Conservation (phyloP, 2,888 invertebrate genomes). For the Temnothorax rugatulus region DNA sequence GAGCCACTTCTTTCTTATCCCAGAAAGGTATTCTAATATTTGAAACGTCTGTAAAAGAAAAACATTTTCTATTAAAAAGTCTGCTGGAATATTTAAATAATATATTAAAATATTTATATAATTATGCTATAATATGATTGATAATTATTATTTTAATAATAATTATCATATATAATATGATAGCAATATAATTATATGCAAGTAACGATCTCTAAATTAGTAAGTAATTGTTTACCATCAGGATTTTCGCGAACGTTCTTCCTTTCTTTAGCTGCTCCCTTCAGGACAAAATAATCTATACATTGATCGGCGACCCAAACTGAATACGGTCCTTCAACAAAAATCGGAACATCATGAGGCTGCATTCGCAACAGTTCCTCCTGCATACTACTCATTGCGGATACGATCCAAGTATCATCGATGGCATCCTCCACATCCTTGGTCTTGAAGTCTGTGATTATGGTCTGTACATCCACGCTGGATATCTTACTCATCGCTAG, state of each 20-base stretch:
- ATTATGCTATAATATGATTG: neutral
- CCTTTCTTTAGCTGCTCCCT: slow-evolving; percentile 87
- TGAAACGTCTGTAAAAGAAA: slow-evolving; percentile 90
- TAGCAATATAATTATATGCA: neutral
- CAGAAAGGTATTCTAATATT: slow-evolving; percentile 89
- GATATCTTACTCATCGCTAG: slow-evolving; percentile 94
- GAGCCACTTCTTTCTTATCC: slow-evolving; percentile 85
- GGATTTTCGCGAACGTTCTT: slow-evolving; percentile 84
- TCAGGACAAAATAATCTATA: slow-evolving; percentile 94
- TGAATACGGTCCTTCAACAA: slow-evolving; percentile 94
- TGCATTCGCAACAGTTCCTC: slow-evolving; percentile 90
- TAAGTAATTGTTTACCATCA: slow-evolving; percentile 88
- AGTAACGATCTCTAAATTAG: neutral
- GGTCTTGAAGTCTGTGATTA: slow-evolving; percentile 90
- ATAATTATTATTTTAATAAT: neutral
- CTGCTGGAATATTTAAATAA: neutral
- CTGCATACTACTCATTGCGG: slow-evolving; percentile 94
- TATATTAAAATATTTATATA: neutral
- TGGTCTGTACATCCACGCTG: slow-evolving; percentile 92
- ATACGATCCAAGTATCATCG: slow-evolving; percentile 97
- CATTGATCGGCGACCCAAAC: slow-evolving; percentile 92
- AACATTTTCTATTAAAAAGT: neutral
- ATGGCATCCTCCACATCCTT: slow-evolving; percentile 91
- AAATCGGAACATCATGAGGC: slow-evolving; percentile 89
- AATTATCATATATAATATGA: neutral